Evolutionary conservation across 2,888 invertebrate species (phyloP).

Genomic region (Masnerella sp.): DNA sequence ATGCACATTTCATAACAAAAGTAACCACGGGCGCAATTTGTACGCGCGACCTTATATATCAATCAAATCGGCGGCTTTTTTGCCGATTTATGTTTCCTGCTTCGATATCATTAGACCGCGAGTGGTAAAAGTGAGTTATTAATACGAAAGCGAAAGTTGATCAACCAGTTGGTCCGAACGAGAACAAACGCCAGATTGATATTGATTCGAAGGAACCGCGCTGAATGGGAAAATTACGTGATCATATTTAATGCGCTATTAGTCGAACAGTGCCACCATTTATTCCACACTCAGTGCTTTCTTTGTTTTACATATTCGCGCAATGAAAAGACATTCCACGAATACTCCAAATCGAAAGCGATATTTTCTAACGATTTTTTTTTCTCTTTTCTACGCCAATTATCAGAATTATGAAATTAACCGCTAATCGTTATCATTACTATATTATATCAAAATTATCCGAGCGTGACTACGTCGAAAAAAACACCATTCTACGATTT

Average conservation of each 20-base stretch:
- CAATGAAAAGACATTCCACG: constrained; percentile 22
- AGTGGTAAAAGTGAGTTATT: constrained; percentile 39
- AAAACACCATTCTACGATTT: too few relatives aligned
- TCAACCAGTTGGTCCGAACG: constrained; percentile 28
- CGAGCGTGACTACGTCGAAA: too few relatives aligned
- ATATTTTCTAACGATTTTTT: too few relatives aligned
- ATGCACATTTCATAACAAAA: constrained; percentile 22
- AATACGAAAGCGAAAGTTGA: constrained; percentile 49
- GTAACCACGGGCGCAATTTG: constrained; percentile 20
- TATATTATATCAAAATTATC: too few relatives aligned
- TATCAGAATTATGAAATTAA: too few relatives aligned
- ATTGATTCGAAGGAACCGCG: constrained; percentile 21
- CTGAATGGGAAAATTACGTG: constrained; percentile 28
- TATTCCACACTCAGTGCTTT: constrained; percentile 15
- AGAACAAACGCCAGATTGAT: constrained; percentile 37
- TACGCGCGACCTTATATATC: constrained; percentile 34
- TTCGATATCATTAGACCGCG: constrained; percentile 26
- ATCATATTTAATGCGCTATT: constrained; percentile 24
- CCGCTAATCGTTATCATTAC: too few relatives aligned
- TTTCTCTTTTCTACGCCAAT: too few relatives aligned
- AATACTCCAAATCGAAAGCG: constrained; percentile 23
- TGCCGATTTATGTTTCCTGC: constrained; percentile 30
- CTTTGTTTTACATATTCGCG: constrained; percentile 40
- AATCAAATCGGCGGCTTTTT: constrained; percentile 30
- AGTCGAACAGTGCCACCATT: constrained; percentile 16